Evolutionary conservation across 1,140 invertebrate species (phyloP), one percentile per base, ranked within the genome.

Genomic region (Atta texana): DNA sequence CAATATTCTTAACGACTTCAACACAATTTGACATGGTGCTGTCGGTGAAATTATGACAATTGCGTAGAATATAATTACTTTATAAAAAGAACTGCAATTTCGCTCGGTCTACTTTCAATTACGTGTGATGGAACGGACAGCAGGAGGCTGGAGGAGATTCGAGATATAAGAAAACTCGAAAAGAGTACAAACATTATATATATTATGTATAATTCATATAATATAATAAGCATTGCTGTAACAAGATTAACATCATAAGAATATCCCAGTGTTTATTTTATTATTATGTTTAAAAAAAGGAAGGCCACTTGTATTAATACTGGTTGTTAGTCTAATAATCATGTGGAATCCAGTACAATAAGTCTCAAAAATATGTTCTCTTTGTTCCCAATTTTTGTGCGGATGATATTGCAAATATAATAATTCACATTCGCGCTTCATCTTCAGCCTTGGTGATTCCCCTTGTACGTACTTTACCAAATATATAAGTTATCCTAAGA

Each of bases 291-390:
- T 75, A 75, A 75, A 74, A 75, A 69, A 88, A 93, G 91, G 21
- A 89, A 93, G 91, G 77, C 85, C 85, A 93, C 85, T 77, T 31
- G 68, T 86, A 78, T 92, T 92, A 94, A 93, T 93, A 93, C 93
- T 94, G 92, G 34, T 68, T 24, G 66, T 93, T 92, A 92, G 44
- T 91, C 82, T 90, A 93, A 87, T 71, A 77, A 71, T 85, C 89
- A 63, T 92, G 85, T 64, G 80, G 14, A 3, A 87, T 87, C 72
- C 69, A 77, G 86, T 91, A 53, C 85, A 92, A 90, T 85, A 86
- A 86, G 28, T 92, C 87, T 90, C 90, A 91, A 92, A 92, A 92
- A 93, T 92, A 93, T 87, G 53, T 75, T 18, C 31, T 88, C 59
- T 18, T 78, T 74, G 5, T 51, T 75, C 49, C 28, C 14, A 55